Evolutionary conservation across 1,140 invertebrate genomes (phyloP), one percentile per base, ranked within the genome.

Genomic region (Steinernema khuongi): DNA sequence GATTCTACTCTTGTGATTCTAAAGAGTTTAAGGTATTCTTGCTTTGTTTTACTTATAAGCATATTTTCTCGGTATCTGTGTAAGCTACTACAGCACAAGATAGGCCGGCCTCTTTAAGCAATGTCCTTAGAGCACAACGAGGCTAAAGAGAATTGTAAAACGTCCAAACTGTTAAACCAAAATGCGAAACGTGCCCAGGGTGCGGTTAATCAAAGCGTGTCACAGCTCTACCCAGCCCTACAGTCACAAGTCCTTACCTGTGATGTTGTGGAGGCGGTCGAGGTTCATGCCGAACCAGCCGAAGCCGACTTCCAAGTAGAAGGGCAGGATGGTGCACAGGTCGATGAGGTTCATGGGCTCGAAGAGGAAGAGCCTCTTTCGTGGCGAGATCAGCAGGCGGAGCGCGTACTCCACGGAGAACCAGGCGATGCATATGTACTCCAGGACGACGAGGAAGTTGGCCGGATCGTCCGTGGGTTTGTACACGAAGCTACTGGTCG

Each of bases 311-410:
- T 84, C 82, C 36, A 85, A 80, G 77, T 87, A 88, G 73, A 88
- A 88, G 4, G 88, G 88, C 14, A 88, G 74, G 28, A 88, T 86
- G 4, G 88, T 88, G 4, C 86, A 85, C 0, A 88, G 75, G 77
- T 88, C 88, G 30, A 88, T 87, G 11, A 88, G 76, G 78, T 88
- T 88, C 78, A 88, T 86, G 50, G 87, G 84, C 72, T 87, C 85
- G 73, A 85, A 86, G 67, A 87, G 80, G 76, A 88, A 88, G 60
- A 80, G 71, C 18, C 81, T 66, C 77, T 87, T 87, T 68, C 80
- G 85, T 4, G 88, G 88, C 14, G 83, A 74, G 1, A 83, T 77
- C 1, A 82, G 17, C 33, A 83, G 77, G 67, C 81, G 73, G 22
- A 87, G 67, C 22, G 86, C 31, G 14, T 87, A 85, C 79, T 88